Base-by-base conservation (phyloP, 2,888 invertebrate genomes). In the Luperina testacea region DNA sequence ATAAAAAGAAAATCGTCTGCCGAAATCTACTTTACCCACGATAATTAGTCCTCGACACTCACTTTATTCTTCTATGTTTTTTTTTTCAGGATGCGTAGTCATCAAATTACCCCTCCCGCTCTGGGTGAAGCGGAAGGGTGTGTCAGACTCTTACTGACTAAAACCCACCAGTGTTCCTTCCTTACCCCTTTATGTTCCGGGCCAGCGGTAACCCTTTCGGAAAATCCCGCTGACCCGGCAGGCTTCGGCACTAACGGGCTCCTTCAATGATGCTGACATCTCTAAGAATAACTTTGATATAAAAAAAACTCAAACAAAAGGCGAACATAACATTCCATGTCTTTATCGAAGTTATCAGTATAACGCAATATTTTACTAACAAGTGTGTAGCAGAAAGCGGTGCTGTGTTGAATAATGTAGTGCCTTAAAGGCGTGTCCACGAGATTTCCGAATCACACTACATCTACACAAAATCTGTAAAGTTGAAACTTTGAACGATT, bases 331-430 rank as follows among this genome's bases (percentile, higher is more conserved):
- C 48, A 73, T 67, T 65, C 59, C 24, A 78, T 20, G n/a, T 80
- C 45, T 75, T 51, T 72, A 71, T 75, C 65, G 57, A 72, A 69
- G 45, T 59, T 70, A 72, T 65, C 61, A 57, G 69, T 72, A 64
- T 48, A 74, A 32, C 32, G 32, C 32, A 32, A 32, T 32, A 32
- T 32, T 32, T 32, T 32, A 82, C 64, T 78, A 79, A 69, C 79
- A 74, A 82, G 27, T 69, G 64, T 75, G 57, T 72, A 64, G 32
- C 9, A 48, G 64, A 72, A 38, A 70, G n/a, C 61, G 53, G 20
- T n/a, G 61, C 72, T 78, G 73, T 71, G 48, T 71, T 83, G 75
- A 83, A 83, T 83, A 76, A 80, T 80, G 63, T 83, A 83, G 59
- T 57, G 38, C n/a, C 7, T 8, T 48, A n/a, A 5, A 38, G 20